Evolutionary conservation across 2,888 invertebrate genomes (phyloP), one percentile per base, ranked within the genome.

Genomic region (Neoaliturus tenellus): DNA sequence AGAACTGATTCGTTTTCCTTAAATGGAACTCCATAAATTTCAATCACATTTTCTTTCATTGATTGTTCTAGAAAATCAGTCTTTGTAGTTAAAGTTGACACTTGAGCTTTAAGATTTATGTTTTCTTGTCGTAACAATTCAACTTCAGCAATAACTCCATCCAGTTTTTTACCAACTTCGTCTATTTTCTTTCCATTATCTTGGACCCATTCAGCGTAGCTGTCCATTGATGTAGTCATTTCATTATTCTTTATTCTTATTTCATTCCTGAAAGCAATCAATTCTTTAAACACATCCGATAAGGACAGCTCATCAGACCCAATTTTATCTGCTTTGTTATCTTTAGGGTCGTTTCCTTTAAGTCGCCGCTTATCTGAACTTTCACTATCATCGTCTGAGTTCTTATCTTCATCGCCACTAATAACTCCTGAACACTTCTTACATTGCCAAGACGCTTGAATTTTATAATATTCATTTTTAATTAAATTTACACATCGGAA

Each of bases 11-110:
- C 67, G 31, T 67, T 67, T n/a, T 14, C 31, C 31, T 67, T 14
- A 67, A 33, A 28, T 28, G 67, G 67, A 31, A 67, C 67, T 6
- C 67, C 67, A 5, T 67, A 33, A 6, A 67, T 67, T 67, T 67
- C 67, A 5, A 67, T 33, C 1, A 17, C 33, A 67, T 67, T 67
- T 17, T 67, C 67, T 33, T 17, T 28, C 1, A 33, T 33, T 28
- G 67, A 33, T 31, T 67, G 67, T n/a, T 67, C 67, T 4, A 67
- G 5, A 67, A 6, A 33, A 67, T 33, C 31, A 1, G 31, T 5
- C 14, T n/a, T 67, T 1, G 6, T 17, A 31, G 28, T 67, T 14
- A 67, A 33, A 20, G 17, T 17, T 33, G 31, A 67, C 14, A 31
- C 14, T 4, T 12, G 1, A n/a, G 28, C 33, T 67, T 33, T n/a